phyloP scores from a whole-genome alignment of 2,888 invertebrate species.

The Orthosia gothica region DNA sequence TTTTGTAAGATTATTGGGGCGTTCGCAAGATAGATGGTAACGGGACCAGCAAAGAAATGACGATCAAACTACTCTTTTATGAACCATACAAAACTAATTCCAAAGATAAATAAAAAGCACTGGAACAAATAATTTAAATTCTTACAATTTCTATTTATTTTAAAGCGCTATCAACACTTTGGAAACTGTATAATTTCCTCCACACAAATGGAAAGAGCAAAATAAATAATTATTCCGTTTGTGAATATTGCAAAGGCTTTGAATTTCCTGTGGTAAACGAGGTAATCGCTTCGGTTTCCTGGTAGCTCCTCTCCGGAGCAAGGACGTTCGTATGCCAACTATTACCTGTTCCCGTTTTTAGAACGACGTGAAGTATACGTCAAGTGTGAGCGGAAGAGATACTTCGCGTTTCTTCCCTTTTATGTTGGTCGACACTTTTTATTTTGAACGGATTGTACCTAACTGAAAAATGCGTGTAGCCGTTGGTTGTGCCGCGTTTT shows the following conservation, averaged over 20 bases:
- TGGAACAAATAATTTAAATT: neutral
- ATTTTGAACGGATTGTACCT: neutral
- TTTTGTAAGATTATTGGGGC: too few species aligned
- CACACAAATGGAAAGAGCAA: constrained; percentile 51
- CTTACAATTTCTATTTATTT: constrained; percentile 7
- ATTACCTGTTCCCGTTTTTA: constrained; percentile 40
- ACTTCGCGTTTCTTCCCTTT: neutral
- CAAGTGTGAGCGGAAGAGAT: neutral
- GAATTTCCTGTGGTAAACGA: constrained; percentile 69
- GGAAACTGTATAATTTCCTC: constrained; percentile 55
- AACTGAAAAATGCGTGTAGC: neutral
- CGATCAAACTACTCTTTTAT: neutral
- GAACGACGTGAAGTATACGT: neutral
- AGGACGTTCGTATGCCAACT: constrained; percentile 40
- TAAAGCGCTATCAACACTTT: constrained; percentile 30
- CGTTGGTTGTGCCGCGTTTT: neutral
- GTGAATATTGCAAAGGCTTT: constrained; percentile 63
- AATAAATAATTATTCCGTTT: constrained; percentile 64
- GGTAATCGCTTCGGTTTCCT: constrained; percentile 61
- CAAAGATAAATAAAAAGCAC: neutral
- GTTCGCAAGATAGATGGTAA: too few species aligned
- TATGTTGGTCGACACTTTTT: neutral
- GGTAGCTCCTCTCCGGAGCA: constrained; percentile 18
- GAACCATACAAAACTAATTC: neutral
- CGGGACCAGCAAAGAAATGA: too few species aligned